A percentile compares a stretch with the other conserved stretches of the same genome.
Evolutionary conservation across 2,113 vertebrate genomes (phyloP).

Genomic region (Bombycilla garrulus): DNA sequence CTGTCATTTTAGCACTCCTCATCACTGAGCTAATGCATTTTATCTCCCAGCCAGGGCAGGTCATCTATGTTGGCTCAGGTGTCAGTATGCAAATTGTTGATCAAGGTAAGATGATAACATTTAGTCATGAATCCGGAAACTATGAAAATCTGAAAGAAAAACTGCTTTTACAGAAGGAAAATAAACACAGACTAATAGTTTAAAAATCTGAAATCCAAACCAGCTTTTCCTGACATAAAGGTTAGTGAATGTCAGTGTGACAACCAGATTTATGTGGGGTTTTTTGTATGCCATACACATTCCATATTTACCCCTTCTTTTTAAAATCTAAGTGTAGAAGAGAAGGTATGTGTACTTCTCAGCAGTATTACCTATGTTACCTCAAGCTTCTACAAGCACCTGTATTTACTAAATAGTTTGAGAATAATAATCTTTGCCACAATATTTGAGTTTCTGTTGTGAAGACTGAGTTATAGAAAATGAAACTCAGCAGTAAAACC

Average conservation of each 20-base stretch:
- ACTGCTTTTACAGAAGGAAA: neutral
- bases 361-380: neutral
- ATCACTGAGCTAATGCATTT: neutral
- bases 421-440: neutral
- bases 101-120: neutral
- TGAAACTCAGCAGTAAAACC: neutral
- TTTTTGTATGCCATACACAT: rapidly evolving
- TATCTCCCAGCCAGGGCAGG: neutral
- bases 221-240: neutral
- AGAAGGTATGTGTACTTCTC: neutral
- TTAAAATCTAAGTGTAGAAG: neutral
- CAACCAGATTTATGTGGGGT: neutral
- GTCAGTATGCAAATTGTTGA: neutral
- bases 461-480: neutral
- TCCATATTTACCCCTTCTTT: neutral
- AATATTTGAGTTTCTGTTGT: neutral
- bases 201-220: neutral
- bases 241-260: neutral
- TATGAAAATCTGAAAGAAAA: neutral
- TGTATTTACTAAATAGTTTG: neutral
- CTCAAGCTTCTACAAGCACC: neutral
- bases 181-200: neutral
- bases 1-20: neutral
- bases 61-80: neutral
- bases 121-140: neutral